These are phyloP conservation scores for Oryzias sinensis DNA, from an alignment of 2,797 vertebrate species.

Conservation along the genomic window DNA sequence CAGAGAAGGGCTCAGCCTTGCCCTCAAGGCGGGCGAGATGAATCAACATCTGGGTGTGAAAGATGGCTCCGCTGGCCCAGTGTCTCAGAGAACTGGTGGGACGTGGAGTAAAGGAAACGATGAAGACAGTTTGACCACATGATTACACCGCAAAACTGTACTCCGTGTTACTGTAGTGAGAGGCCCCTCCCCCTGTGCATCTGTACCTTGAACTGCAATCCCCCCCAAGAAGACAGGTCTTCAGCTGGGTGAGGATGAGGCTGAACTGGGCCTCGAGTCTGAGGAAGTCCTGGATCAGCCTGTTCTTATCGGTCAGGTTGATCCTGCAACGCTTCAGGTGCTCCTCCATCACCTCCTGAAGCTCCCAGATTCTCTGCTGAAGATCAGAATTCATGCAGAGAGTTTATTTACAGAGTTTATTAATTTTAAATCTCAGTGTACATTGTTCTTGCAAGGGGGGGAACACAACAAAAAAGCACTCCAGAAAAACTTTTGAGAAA, in stretches of 20 bases:
- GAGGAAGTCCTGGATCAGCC: slow-evolving; percentile 59
- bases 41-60: slow-evolving; percentile 72
- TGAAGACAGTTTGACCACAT: not conserved
- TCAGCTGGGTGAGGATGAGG: slow-evolving; percentile 70
- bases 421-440: not conserved
- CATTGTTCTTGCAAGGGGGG: no score
- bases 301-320: slow-evolving; percentile 54
- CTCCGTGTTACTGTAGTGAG: no score
- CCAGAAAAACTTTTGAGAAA: no score
- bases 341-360: slow-evolving; percentile 74
- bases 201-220: slow-evolving; percentile 66
- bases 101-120: not conserved
- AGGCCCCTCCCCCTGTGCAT: no score
- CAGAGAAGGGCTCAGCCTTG: slow-evolving; percentile 46
- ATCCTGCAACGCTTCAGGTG: slow-evolving; percentile 73
- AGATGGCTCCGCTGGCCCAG: slow-evolving; percentile 71
- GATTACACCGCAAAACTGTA: not conserved
- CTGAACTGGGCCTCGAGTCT: slow-evolving; percentile 72
- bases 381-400: not conserved
- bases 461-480: no score
- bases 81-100: slow-evolving; percentile 61
- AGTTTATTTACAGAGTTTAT: not conserved
- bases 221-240: slow-evolving; percentile 61
- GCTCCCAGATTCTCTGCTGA: slow-evolving; percentile 59
- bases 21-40: slow-evolving; percentile 63